phyloP scores from a whole-genome alignment of 2,888 invertebrate species.

The Helobdella robusta region DNA sequence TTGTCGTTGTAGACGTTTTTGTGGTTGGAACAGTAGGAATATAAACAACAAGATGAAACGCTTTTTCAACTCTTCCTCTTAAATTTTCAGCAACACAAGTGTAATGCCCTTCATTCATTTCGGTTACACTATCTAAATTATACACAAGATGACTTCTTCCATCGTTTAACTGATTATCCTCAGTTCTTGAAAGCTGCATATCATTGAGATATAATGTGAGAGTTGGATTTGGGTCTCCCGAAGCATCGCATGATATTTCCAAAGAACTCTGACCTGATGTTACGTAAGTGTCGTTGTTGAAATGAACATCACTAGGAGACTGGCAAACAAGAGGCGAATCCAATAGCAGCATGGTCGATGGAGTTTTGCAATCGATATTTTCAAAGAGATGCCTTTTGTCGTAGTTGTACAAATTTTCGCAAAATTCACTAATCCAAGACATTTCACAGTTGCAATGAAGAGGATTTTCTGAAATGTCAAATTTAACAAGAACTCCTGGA shows the following conservation, averaged over 20 bases:
- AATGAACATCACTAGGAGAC: neutral
- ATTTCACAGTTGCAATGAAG: conserved; percentile 37
- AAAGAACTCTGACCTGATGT: neutral
- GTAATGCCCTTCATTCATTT: neutral
- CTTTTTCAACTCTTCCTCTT: neutral
- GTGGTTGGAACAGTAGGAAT: neutral
- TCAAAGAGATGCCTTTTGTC: conserved; percentile 19
- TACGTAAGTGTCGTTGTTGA: neutral
- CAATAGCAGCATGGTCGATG: conserved; percentile 7
- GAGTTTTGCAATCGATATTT: conserved; percentile 31
- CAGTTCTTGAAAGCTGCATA: neutral
- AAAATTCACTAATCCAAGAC: conserved; percentile 33
- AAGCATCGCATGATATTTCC: neutral
- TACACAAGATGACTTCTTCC: neutral
- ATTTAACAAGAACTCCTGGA: conserved; percentile 27
- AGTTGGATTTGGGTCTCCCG: neutral
- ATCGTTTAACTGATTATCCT: neutral
- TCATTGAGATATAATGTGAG: neutral
- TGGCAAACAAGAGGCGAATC: neutral
- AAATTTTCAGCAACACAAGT: neutral
- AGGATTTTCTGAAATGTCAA: conserved; percentile 32
- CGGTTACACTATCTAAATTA: neutral
- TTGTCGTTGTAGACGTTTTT: neutral
- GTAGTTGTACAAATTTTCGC: conserved; percentile 24
- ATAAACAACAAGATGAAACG: neutral